Base-by-base conservation (phyloP, 1,140 invertebrate genomes). In the Stratiolaelaps scimitus region DNA sequence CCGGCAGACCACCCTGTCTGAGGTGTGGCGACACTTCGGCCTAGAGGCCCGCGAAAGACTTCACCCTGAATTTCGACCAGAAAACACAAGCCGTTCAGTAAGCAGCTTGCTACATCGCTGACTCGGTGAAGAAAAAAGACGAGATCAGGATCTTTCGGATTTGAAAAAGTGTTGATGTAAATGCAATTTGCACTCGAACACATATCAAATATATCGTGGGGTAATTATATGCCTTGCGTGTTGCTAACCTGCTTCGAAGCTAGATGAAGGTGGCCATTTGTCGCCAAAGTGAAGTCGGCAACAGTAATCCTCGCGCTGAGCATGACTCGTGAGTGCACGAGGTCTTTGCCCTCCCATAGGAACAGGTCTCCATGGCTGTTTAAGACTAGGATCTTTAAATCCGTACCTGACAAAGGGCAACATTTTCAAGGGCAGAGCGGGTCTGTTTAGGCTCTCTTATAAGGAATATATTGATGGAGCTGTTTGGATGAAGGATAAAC, bases 301-400 rank as follows among this genome's bases (percentile, higher is more conserved):
- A 26, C 53, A 15, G 17, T 60, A 1, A 60, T 23, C n/a, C 17
- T 26, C 15, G 10, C 26, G 26, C 26, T 34, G 53, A 60, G 26
- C 26, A 17, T 6, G 13, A 60, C 53, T 26, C 23, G 26, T 34
- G 53, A 60, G 34, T 60, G 53, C 2, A 60, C 15, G 1, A 60
- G 53, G 2, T 60, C 53, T 15, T 34, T 26, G 2, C 53, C 15
- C 2, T 23, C 53, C 53, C 53, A 60, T 20, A 60, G 53, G 10
- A 26, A 60, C 46, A 85, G 72, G 69, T 81, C 81, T 43, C 83
- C 83, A 15, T 76, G 75, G 67, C 77, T 79, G 47, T 77, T 82
- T 1, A 84, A 75, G 15, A 83, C 74, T 7, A 81, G 71, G 1
- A 86, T 80, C 60, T 79, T 80, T 10, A 84, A 73, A 68, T 80